Evolutionary conservation across 2,888 invertebrate species (phyloP), one percentile per base, ranked within the genome.

Genomic region (Meloe dianella): DNA sequence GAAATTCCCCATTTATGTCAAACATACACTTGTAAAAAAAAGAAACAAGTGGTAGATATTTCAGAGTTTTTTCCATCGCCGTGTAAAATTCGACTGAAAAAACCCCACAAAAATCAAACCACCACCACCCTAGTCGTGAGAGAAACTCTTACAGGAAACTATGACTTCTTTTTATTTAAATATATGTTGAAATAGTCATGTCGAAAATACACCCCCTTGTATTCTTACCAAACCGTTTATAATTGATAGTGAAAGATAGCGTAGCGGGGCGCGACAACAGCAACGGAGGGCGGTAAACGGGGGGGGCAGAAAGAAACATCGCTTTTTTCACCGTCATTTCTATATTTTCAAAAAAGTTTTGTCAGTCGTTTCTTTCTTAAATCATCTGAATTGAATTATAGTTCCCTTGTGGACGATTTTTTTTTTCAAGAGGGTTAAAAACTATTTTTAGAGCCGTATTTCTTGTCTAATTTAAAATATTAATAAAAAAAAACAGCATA

Each of bases 1-100:
- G 47, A 20, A 47, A 47, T 47, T 47, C 47, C 47, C 20, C 20
- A 20, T 47, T 47, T 47, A 20, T 47, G 47, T 47, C 47, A 47
- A 47, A 47, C 47, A 47, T 47, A 8, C 20, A 17, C 3, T 9
- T 7, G 20, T 47, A 20, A 47, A n/a, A n/a, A n/a, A n/a, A n/a
- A n/a, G n/a, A n/a, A 47, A 47, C 47, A 47, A 47, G 20, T 20
- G 3, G 10, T 47, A n/a, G n/a, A n/a, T n/a, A n/a, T n/a, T n/a
- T n/a, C n/a, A n/a, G n/a, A n/a, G n/a, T n/a, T n/a, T n/a, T 41
- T 41, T n/a, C 5, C 35, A 35, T 17, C 41, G 5, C 41, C 41
- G 10, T 35, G 35, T 14, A 35, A 35, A 14, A 14, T 14, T 35
- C n/a, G 14, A 12, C 1, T 1, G 14, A 6, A 14, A 35, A 35